A percentile compares a stretch with the other conserved stretches of the same genome.
phyloP scores from a whole-genome alignment of 2,888 invertebrate genomes.

The Pachycephus smyrnensis region DNA sequence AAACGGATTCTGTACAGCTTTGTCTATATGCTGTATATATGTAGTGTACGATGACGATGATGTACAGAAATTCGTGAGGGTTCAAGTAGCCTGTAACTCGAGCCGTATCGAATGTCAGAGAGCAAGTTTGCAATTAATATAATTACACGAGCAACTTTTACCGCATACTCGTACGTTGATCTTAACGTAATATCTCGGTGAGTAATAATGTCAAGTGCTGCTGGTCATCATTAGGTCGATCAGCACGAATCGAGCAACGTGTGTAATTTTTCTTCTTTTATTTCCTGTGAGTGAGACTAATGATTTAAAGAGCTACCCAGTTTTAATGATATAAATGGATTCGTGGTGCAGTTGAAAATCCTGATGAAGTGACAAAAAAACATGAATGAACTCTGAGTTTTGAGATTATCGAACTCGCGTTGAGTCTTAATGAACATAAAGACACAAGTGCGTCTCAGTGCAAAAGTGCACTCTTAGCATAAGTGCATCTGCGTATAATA shows the following conservation, averaged over 20 bases:
- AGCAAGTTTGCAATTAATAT: neutral
- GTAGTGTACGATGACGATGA: neutral
- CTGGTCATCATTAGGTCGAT: neutral
- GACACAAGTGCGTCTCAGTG: neutral
- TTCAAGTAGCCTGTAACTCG: neutral
- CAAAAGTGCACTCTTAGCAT: neutral
- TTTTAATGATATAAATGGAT: neutral
- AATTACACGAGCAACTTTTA: neutral
- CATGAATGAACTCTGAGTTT: neutral
- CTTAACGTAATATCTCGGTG: constrained; percentile 3
- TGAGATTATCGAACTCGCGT: neutral
- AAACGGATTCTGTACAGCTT: neutral
- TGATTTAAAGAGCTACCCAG: neutral
- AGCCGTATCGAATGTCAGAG: neutral
- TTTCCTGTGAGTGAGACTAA: neutral
- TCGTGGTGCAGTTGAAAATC: neutral
- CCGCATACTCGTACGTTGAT: neutral
- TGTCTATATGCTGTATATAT: neutral
- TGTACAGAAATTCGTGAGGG: neutral
- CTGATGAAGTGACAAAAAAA: neutral
- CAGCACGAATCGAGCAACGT: neutral
- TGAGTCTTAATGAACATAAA: neutral
- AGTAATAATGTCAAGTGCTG: neutral
- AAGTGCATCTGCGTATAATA: no score
- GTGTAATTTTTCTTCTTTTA: neutral